Conservation (phyloP, 2,888 invertebrate genomes). For the Osedax fenrisi region DNA sequence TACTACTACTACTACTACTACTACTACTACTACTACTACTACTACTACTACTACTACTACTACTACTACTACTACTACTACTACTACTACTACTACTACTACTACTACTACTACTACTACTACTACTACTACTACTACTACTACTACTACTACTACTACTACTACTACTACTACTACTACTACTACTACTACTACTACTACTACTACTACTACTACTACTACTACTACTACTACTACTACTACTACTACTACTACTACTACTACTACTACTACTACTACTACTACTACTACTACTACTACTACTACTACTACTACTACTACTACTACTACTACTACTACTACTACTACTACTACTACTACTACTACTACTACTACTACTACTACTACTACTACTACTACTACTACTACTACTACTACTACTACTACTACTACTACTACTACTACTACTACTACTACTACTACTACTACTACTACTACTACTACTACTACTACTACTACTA, state of each 20-base stretch:
- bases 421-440: constrained; percentile 2
- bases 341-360: constrained; percentile 12
- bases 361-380: constrained; percentile 7
- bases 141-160: constrained; percentile 14
- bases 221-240: constrained; percentile 15
- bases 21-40: not conserved
- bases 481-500: constrained; percentile 3
- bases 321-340: not conserved
- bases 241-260: constrained; percentile 18
- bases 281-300: constrained; percentile 11
- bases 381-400: not conserved
- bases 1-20: not conserved
- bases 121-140: constrained; percentile 18
- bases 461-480: constrained; percentile 9
- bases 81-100: not conserved
- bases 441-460: not conserved
- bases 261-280: constrained; percentile 12
- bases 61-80: not conserved
- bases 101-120: not conserved
- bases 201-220: constrained; percentile 19
- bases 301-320: constrained; percentile 3
- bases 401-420: constrained; percentile 4
- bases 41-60: not conserved
- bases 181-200: constrained; percentile 16
- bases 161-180: constrained; percentile 17